These are phyloP conservation scores for Urocyon cinereoargenteus DNA, from an alignment of 2,797 vertebrate genomes.

Conservation along the genomic window DNA sequence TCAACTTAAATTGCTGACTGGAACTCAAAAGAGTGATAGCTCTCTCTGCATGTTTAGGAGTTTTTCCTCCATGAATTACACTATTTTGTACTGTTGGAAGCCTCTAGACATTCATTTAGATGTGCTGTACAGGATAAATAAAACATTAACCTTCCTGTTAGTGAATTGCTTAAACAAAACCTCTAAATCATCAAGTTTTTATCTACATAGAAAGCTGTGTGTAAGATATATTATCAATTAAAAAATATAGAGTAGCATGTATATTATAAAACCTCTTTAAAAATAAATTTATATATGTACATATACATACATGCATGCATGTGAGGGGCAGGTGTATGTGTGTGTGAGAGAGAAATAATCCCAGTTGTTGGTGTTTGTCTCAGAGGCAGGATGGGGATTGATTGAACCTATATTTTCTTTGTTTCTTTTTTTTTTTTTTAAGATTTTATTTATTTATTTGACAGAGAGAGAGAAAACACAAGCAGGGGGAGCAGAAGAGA, in stretches of 20 bases:
- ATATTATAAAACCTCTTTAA: neutral
- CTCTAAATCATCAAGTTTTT: conserved; percentile 21
- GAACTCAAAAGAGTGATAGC: neutral
- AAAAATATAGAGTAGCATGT: neutral
- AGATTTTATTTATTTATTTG: too few species aligned
- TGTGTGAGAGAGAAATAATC: neutral
- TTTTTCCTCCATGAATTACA: neutral
- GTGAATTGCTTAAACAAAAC: conserved; percentile 16
- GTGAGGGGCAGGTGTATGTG: neutral
- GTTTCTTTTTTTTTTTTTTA: too few species aligned
- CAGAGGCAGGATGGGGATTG: neutral
- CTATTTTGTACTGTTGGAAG: neutral
- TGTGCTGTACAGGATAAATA: neutral
- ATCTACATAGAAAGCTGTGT: neutral
- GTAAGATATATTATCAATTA: conserved; percentile 18
- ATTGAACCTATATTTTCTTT: neutral
- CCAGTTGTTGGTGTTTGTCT: neutral
- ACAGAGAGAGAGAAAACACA: too few species aligned
- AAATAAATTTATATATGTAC: neutral
- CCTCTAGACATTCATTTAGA: neutral
- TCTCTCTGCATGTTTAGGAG: neutral
- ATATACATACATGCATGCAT: neutral
- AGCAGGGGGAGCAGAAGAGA: too few species aligned
- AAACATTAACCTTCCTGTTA: conserved; percentile 10
- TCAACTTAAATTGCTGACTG: neutral